Evolutionary conservation across 2,888 invertebrate species (phyloP), one percentile per base, ranked within the genome.

Genomic region (Ochropleura leucogaster): DNA sequence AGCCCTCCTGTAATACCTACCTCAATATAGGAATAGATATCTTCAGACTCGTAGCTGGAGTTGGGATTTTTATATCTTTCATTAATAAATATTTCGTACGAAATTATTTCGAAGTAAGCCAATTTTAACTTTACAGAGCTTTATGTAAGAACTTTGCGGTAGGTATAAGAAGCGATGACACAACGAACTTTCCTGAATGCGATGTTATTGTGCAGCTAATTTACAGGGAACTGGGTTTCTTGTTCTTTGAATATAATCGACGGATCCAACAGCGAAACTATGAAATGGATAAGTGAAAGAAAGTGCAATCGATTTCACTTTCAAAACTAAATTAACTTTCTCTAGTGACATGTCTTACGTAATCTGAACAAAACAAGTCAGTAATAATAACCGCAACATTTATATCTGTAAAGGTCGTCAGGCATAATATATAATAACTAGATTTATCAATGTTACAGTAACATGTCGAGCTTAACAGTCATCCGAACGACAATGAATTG

Each of bases 311-410:
- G 96, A 96, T 96, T 96, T 96, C 96, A 95, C 96, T 96, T 96
- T 96, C 96, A 96, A 96, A 96, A 95, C 96, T 96, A 96, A 96
- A 96, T 96, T 96, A 96, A 96, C 96, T 96, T 96, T 96, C 96
- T 95, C 96, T 94, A 94, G 92, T 95, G 96, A 96, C 96, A 96
- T 94, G 95, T 95, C 92, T 96, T 96, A 95, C 92, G 90, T 94
- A 96, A 96, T 94, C 90, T 92, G 90, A 91, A 94, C 93, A 93
- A 96, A 94, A 94, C 95, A 95, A 95, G 94, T 92, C 91, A 90
- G 90, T 92, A 94, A 94, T 91, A 94, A 94, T 94, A 95, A 94
- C 93, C 92, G 90, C 92, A 93, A 93, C 94, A 94, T 94, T 93
- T 92, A 91, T 92, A 91, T 93, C 93, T 92, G 89, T 87, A 96